These are phyloP conservation scores for Drosophila mulleri DNA, from an alignment of 2,888 invertebrate species.

Conservation along the genomic window DNA sequence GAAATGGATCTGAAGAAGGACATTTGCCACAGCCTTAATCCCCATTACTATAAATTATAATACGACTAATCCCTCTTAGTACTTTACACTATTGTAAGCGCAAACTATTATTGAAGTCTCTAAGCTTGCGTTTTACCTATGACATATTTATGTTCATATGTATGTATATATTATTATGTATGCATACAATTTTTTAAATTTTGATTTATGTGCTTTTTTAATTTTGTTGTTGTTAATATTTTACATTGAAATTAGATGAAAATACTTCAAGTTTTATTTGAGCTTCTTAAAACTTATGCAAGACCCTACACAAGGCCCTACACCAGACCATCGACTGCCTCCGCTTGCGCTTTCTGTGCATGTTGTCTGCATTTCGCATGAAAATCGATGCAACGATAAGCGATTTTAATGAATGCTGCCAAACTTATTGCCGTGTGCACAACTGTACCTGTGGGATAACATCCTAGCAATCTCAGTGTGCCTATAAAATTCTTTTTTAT, in stretches of 20 bases:
- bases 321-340: too few relatives aligned
- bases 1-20: too few relatives aligned
- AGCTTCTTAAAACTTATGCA: neutral
- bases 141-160: too few relatives aligned
- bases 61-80: too few relatives aligned
- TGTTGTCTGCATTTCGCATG: neutral
- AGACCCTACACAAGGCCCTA: neutral
- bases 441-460: slow-evolving; percentile 36
- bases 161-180: neutral
- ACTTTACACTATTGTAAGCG: too few relatives aligned
- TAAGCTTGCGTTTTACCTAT: too few relatives aligned
- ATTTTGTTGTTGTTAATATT: too few relatives aligned
- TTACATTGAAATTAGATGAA: neutral
- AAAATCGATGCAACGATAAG: slow-evolving; percentile 1
- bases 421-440: slow-evolving; percentile 15
- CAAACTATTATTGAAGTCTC: too few relatives aligned
- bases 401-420: neutral
- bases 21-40: too few relatives aligned
- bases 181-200: neutral
- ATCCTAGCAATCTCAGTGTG: neutral
- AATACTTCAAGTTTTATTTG: neutral
- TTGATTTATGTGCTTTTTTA: neutral
- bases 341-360: neutral
- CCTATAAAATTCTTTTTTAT: neutral
- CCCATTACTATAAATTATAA: too few relatives aligned